Base-by-base conservation (phyloP, 2,888 invertebrate genomes). In the Mythimna vitellina region DNA sequence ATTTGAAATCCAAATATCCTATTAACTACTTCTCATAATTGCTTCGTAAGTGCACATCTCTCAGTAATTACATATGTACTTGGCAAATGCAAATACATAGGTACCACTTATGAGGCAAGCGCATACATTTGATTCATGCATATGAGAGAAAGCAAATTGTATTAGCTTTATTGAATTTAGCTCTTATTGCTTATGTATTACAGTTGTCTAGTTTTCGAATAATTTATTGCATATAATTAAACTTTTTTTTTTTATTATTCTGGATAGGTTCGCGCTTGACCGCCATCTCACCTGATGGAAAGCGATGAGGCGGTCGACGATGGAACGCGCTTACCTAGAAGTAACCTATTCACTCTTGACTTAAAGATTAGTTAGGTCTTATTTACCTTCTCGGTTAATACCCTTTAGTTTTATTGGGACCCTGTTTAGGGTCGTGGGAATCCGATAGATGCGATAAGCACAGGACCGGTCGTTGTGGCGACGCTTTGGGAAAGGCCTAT, bases 51-150 rank as follows among this genome's bases (percentile, higher is more conserved):
- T 53, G 22, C 42, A 57, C 42, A 32, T 60, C 46, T 12, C 12
- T 17, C 10, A 58, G 58, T 62, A 57, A 80, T 76, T 46, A 65
- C 49, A 71, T 57, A 65, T 46, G 22, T 57, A 78, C 61, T 62
- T 57, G 29, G 3, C 9, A 73, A 73, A 51, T 75, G 29, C 57
- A 73, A 76, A 76, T 64, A 70, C 73, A 69, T 68, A n/a, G n/a
- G n/a, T n/a, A 75, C 56, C 51, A 72, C 63, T 35, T 72, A 64
- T n/a, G 56, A 17, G 22, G 53, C 46, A 49, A 61, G 46, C 29
- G 57, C 54, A 32, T 68, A 54, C 25, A 75, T 69, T 73, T 65
- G 69, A 61, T 71, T 51, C 8, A 38, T n/a, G 54, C 29, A 57
- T 20, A 3, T 17, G 17, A 7, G 29, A 57, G 38, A 56, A 76